Evolutionary conservation across 2,113 vertebrate genomes (phyloP), one percentile per base, ranked within the genome.

Genomic region (Bucco capensis): DNA sequence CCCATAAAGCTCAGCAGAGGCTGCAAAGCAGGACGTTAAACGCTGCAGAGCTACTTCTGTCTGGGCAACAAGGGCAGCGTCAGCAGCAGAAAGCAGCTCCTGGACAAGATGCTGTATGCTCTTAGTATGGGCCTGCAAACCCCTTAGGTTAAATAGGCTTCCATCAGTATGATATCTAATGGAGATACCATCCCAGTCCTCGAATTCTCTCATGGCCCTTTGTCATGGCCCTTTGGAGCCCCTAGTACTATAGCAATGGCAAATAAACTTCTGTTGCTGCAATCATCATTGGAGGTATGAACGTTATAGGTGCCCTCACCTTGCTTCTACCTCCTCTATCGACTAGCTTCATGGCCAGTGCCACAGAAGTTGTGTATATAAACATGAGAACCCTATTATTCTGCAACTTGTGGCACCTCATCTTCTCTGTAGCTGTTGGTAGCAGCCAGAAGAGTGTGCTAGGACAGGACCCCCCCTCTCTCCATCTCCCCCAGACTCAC

Each of bases 311-410:
- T 73, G 67, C 67, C 77, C 62, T 92, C 14, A 23, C 24, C 4
- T 7, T 27, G 8, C 3, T 4, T 5, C 11, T 1, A 1, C 11
- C 47, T 69, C 28, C 54, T 61, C 91, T 46, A 7, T n/a, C n/a
- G n/a, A n/a, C 53, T 58, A 95, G 81, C 35, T 76, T 65, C 14
- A 5, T 2, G 9, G 66, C 42, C 37, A 93, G 83, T 56, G 64
- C 64, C 27, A 5, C n/a, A 83, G 89, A 49, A 95, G 72, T 30
- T 85, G 67, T 67, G 80, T 61, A 51, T 49, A 60, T 61, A 96
- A 94, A 95, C 79, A 72, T 1, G 5, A 91, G 33, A 75, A 95
- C 85, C 58, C 71, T 56, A 93, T 92, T 94, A 83, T 81, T 91
- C 83, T 91, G 44, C 88, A 90, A 82, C 53, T 70, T 65, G 64